Base-by-base conservation (phyloP, 1,140 invertebrate species). In the Amphibalanus amphitrite region DNA sequence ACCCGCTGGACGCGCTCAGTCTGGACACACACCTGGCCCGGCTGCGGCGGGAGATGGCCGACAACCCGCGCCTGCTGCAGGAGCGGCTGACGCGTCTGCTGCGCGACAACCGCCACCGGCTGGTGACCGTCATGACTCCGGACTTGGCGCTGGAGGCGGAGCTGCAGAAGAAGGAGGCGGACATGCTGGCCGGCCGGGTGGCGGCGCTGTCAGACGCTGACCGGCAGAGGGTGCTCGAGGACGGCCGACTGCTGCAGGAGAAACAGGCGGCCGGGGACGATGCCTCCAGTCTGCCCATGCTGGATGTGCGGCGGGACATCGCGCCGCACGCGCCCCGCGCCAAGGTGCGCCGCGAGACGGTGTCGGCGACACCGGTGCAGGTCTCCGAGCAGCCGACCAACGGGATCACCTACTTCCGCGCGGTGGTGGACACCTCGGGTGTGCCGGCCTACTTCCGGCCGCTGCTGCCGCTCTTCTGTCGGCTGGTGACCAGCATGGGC, bases 41-140 rank as follows among this genome's bases (percentile, higher is more conserved):
- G 72, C 83, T 91, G 40, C 76, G 79, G 75, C 73, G 80, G 68
- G 80, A 82, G 3, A 74, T 89, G 10, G 81, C 82, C 71, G 79
- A 85, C 0, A 80, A 85, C 73, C 82, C 83, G 29, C 82, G 82
- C 3, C 94, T 89, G 79, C 81, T 97, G 1, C 88, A 92, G 78
- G 83, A 89, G 38, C 84, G 88, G 69, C 85, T 95, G 0, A 83
- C 89, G 74, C 83, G 89, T 76, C 92, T 95, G 82, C 89, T 97
- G 67, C 85, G 87, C 73, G 82, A 88, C 28, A 97, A 97, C 79
- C 85, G 81, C 28, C 94, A 97, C 79, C 85, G 85, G 76, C 81
- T 96, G 23, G 86, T 87, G 3, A 79, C 94, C 73, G 91, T 88
- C 0, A 96, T 97, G 93, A 84, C 85, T 6, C 92, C 93, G 0